Base-by-base conservation (phyloP, 2,113 vertebrate species). In the Vidua macroura region DNA sequence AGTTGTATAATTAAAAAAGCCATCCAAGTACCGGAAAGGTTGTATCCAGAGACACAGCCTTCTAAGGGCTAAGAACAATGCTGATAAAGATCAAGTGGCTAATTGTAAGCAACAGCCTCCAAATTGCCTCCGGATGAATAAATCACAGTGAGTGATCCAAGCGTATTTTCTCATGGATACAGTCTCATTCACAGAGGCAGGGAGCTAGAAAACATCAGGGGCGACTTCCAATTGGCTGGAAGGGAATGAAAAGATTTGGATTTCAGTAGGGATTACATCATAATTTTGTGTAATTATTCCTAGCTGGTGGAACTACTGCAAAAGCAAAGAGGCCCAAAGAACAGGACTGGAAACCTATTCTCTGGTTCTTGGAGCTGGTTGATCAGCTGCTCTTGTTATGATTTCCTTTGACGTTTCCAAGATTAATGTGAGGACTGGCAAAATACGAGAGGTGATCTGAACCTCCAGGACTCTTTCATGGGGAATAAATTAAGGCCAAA, bases 41-140 rank as follows among this genome's bases (percentile, higher is more conserved):
- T 94, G 91, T 88, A 87, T 94, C 95, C 63, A 90, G 93, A 97
- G 95, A 95, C 96, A 94, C 80, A 77, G 95, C 93, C 95, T 97
- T 95, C 95, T 94, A 84, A 95, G 94, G 92, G 69, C 94, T 90
- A 84, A 74, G 92, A 96, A 97, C 96, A 98, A 98, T 96, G 82
- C 92, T 97, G 97, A 98, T 98, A 97, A 98, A 98, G 97, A 98
- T 98, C 97, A 97, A 98, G 96, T 96, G 96, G 95, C 94, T 98
- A 97, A 98, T 97, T 98, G 95, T 97, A 95, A 97, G 96, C 92
- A 96, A 88, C 91, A 96, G 90, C 90, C 92, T 98, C 94, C 96
- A 97, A 97, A 97, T 96, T 98, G 97, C 97, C 96, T 95, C 94
- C 7, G 67, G 95, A 95, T 97, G 97, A 98, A 98, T 97, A 97